Evolutionary conservation across 2,888 invertebrate species (phyloP).

Genomic region (Agriopis leucophaearia): DNA sequence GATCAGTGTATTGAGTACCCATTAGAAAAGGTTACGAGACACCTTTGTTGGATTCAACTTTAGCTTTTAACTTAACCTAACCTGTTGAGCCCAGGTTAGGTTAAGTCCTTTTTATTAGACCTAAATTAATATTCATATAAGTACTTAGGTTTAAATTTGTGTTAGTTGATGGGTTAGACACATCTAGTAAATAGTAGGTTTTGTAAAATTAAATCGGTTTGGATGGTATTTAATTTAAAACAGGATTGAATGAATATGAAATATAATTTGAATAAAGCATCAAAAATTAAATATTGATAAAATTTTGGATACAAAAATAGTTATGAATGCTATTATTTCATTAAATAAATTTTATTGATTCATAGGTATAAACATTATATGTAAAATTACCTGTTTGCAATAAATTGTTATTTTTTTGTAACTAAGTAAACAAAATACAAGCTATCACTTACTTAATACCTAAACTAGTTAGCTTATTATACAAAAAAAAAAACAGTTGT

Average conservation of each 20-base stretch:
- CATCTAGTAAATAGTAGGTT: not conserved
- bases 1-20: slow-evolving; percentile 17
- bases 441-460: no score
- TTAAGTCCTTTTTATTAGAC: slow-evolving; percentile 3
- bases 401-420: no score
- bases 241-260: not conserved
- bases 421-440: no score
- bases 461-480: no score
- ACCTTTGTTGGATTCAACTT: slow-evolving; percentile 15
- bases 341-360: not conserved
- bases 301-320: no score
- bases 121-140: slow-evolving; percentile 16
- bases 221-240: not conserved
- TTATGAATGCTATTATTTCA: not conserved
- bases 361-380: not conserved
- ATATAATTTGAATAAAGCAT: not conserved
- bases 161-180: slow-evolving; percentile 10
- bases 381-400: not conserved
- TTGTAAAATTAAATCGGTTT: not conserved
- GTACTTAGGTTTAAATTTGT: slow-evolving; percentile 1
- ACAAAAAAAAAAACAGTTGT: no score
- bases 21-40: slow-evolving; percentile 26
- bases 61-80: slow-evolving; percentile 9
- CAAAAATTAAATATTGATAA: not conserved
- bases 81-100: slow-evolving; percentile 1